Evolutionary conservation across 2,113 vertebrate species (phyloP).

Genomic region (Eira barbara): DNA sequence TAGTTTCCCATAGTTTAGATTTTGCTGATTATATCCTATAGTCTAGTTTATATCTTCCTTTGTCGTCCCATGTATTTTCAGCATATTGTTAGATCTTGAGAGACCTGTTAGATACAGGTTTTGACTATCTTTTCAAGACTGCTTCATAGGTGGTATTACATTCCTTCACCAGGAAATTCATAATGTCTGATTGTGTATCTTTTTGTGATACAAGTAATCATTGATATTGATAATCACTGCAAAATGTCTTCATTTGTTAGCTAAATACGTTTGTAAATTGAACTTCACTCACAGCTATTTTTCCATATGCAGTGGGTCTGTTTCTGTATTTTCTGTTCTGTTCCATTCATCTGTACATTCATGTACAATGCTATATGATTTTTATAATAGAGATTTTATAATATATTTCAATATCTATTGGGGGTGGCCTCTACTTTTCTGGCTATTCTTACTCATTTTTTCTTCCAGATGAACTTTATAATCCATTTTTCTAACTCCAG

Average conservation of each 20-base stretch:
- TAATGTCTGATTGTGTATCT: not conserved
- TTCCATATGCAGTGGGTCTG: not conserved
- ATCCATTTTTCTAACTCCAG: not conserved
- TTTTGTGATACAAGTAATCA: not conserved
- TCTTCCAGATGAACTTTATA: not conserved
- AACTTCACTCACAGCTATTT: not conserved
- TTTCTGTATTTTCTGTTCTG: not conserved
- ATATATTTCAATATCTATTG: not conserved
- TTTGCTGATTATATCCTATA: not conserved
- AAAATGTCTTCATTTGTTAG: not conserved
- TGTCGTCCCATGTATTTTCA: not conserved
- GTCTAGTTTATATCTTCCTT: not conserved
- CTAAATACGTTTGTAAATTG: not conserved
- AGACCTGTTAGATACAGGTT: not conserved
- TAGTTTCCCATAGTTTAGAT: not conserved
- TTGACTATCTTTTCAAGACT: not conserved
- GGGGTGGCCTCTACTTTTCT: not conserved
- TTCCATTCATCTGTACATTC: not conserved
- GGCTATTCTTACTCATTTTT: constrained; percentile 3
- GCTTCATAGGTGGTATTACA: not conserved
- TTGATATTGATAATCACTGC: constrained; percentile 1
- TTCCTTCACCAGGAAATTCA: not conserved
- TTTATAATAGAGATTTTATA: not conserved
- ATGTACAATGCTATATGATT: not conserved
- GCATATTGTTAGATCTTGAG: not conserved